Evolutionary conservation across 1,140 invertebrate genomes (phyloP), one percentile per base, ranked within the genome.

Genomic region (Orchestia grillus): DNA sequence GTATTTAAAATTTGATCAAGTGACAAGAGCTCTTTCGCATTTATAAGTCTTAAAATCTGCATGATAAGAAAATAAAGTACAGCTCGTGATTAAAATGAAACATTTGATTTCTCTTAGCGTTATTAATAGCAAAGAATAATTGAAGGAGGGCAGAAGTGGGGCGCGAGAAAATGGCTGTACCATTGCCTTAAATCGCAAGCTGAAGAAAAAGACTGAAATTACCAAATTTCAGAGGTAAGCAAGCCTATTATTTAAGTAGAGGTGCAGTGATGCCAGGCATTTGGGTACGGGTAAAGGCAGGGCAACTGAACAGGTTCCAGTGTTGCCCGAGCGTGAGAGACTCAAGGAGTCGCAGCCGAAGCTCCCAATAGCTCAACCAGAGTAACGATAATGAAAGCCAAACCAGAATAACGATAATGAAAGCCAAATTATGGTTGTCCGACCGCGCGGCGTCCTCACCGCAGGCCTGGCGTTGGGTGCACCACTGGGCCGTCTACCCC

Each of bases 301-400:
- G 44, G 44, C 92, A 94, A 40, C 44, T 94, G 92, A 94, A 94
- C 92, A 94, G 92, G 92, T 94, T 94, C 92, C 47, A 11, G 44
- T 94, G 43, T 45, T 94, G 8, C 44, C 11, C 44, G 43, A 94
- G 43, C 92, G 92, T 94, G 92, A 94, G 92, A 94, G 92, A 44
- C 92, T 94, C 44, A 44, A 41, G 8, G 36, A 90, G 88, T 44
- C 88, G 62, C 28, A 77, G 62, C 62, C 62, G 62, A 90, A 41
- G 88, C 88, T 90, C n/a, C 88, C 88, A 41, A 90, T 90, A 90
- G 41, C 88, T 42, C 88, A 90, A 90, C n/a, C 28, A 90, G 28
- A 44, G 88, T 90, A 90, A 90, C 41, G 88, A 90, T 90, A 90
- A 90, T 90, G 88, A 44, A 90, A 90, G 41, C 88, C 43, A 90